phyloP scores from a whole-genome alignment of 2,888 invertebrate genomes.

The Parthenolecanium corni region DNA sequence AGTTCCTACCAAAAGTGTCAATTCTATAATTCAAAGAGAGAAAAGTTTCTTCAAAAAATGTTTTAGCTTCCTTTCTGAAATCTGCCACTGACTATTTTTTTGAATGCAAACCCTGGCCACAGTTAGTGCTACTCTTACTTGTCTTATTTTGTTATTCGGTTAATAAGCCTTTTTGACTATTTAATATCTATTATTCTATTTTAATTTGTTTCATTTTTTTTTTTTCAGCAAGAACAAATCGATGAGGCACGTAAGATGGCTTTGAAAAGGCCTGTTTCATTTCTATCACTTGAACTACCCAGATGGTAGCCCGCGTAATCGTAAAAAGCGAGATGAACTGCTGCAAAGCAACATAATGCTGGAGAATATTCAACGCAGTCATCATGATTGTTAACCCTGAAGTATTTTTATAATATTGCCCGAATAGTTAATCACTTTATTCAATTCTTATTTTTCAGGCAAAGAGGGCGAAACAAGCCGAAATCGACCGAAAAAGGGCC shows the following conservation, averaged over 20 bases:
- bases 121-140: too few relatives aligned
- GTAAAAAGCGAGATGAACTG: background rate
- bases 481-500: slow-evolving; percentile 96
- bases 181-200: too few relatives aligned
- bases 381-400: background rate
- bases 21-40: too few relatives aligned
- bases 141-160: too few relatives aligned
- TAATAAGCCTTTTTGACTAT: too few relatives aligned
- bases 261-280: background rate
- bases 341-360: background rate
- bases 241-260: slow-evolving; percentile 26
- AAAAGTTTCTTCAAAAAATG: too few relatives aligned
- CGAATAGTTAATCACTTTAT: too few relatives aligned
- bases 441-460: slow-evolving; percentile 47
- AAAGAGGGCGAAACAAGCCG: slow-evolving; percentile 95
- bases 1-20: too few relatives aligned
- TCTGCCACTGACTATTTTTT: too few relatives aligned
- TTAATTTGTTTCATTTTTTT: background rate
- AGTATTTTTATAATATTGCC: background rate
- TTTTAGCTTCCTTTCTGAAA: too few relatives aligned
- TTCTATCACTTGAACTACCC: background rate
- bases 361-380: background rate
- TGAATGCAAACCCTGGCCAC: too few relatives aligned
- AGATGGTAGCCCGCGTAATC: background rate
- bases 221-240: slow-evolving; percentile 20